Evolutionary conservation across 2,113 vertebrate species (phyloP), one percentile per base, ranked within the genome.

Genomic region (Tachysurus fulvidraco): DNA sequence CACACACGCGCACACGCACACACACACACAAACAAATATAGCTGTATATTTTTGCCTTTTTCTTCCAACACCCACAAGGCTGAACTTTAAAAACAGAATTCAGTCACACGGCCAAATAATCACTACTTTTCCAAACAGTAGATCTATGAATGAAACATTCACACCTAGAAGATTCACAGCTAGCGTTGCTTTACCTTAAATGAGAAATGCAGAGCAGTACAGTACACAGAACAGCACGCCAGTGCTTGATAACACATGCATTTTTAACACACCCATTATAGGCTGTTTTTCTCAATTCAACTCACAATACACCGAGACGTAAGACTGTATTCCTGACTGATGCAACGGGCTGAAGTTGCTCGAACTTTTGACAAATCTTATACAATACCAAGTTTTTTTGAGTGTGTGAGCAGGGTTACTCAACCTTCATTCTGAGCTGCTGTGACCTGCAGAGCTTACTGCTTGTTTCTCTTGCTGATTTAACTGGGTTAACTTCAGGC

Each of bases 61-160:
- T n/a, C 69, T 60, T 60, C 23, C 10, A 44, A 76, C 36, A 77
- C 55, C 71, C 83, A 76, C 83, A 85, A 59, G 25, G 19, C 41
- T 10, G 23, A 83, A 83, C 81, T 54, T 46, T 74, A 23, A 62
- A 36, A 67, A 69, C n/a, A 57, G 28, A 73, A 84, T 84, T 76
- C 55, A 77, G 21, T 83, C 19, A 69, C 36, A 50, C 19, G 30
- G 44, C 64, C 19, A 16, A n/a, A 55, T 25, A 74, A 60, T 60
- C 69, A 50, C 55, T 60, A 30, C 6, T 73, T 64, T 85, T 78
- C 10, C 60, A 60, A 7, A 7, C n/a, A 21, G 77, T 52, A 55
- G n/a, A 67, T 30, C 60, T 85, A 67, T 67, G 59, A 86, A 54
- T 85, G 71, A 76, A 85, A 46, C 67, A 46, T 44, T 14, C 67